These are phyloP conservation scores for Calvadosia cruxmelitensis DNA, from an alignment of 30 jellyfish, hydroid and myxozoan genomes.

Conservation along the genomic window DNA sequence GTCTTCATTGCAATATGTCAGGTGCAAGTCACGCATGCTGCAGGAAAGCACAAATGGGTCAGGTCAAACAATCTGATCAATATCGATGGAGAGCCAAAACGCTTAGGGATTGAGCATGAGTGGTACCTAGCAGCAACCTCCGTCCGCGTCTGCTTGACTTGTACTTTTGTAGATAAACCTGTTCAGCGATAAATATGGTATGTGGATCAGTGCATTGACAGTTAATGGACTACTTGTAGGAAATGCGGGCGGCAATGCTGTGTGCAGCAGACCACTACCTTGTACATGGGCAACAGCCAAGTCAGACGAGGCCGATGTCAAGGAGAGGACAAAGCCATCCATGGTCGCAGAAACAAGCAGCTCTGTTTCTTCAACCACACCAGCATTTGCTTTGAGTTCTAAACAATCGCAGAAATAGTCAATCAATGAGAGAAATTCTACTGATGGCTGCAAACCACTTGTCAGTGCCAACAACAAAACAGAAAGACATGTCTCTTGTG, in stretches of 20 bases:
- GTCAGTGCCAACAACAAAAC: too few species aligned
- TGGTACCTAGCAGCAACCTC: conserved; percentile 87
- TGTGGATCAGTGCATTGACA: neutral
- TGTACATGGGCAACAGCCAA: conserved; percentile 60
- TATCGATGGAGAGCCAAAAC: neutral
- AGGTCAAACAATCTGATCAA: neutral
- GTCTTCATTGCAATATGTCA: conserved; percentile 45
- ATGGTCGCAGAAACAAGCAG: conserved; percentile 53
- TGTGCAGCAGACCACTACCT: conserved; percentile 14
- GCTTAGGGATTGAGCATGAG: too few species aligned
- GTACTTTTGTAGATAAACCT: conserved; percentile 70
- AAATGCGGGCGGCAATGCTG: neutral
- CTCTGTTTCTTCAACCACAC: conserved; percentile 58
- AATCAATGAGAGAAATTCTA: too few species aligned
- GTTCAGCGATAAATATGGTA: neutral
- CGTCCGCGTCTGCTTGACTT: conserved; percentile 30
- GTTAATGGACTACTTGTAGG: neutral
- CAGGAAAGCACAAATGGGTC: neutral
- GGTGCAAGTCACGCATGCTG: conserved; percentile 61
- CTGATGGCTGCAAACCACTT: too few species aligned
- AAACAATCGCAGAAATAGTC: too few species aligned
- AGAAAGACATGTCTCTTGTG: too few species aligned
- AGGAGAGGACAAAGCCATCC: conserved; percentile 71
- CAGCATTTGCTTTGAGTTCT: conserved; percentile 16
- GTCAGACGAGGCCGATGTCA: conserved; percentile 46